Evolutionary conservation across 2,113 vertebrate genomes (phyloP).

Genomic region (Eulacestoma nigropectus): DNA sequence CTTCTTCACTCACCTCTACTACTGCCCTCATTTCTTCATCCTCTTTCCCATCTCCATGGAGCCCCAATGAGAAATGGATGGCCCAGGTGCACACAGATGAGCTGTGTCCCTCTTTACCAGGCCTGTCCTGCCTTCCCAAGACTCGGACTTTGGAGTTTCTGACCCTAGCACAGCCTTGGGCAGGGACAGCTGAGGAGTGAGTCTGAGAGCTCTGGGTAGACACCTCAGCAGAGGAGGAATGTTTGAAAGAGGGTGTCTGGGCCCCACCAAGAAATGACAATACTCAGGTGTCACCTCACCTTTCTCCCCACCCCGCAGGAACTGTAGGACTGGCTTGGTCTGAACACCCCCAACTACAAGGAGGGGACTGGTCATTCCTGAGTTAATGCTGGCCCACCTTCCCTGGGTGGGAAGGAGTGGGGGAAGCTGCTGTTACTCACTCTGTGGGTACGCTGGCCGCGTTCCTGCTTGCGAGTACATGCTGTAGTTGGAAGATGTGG

Average conservation of each 20-base stretch:
- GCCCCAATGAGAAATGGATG: not conserved
- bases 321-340: not conserved
- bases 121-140: not conserved
- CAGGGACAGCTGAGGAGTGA: not conserved
- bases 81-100: not conserved
- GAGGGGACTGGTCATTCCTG: not conserved
- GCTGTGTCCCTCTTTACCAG: not conserved
- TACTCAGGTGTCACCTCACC: not conserved
- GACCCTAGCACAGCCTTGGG: not conserved
- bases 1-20: not conserved
- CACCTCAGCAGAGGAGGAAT: not conserved
- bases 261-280: not conserved
- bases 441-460: slow-evolving; percentile 74
- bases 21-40: not conserved
- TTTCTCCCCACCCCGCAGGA: not conserved
- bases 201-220: not conserved
- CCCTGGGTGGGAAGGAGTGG: not conserved
- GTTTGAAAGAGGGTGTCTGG: not conserved
- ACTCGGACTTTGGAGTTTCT: not conserved
- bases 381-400: not conserved
- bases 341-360: not conserved
- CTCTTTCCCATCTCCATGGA: not conserved
- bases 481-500: slow-evolving; percentile 67
- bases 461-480: slow-evolving; percentile 68
- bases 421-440: slow-evolving; percentile 75